phyloP scores from a whole-genome alignment of 2,797 vertebrate genomes.

The Chrosomus eos region DNA sequence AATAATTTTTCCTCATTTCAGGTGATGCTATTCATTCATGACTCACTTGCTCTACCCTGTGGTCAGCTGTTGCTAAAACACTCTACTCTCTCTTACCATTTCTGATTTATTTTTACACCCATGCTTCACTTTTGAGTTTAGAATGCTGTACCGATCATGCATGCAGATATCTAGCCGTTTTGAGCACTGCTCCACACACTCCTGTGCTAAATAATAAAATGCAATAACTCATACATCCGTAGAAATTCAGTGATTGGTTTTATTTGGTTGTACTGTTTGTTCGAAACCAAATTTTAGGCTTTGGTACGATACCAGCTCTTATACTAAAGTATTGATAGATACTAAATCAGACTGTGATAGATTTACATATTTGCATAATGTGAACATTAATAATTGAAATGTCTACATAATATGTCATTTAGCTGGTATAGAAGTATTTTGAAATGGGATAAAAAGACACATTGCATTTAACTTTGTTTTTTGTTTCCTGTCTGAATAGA shows the following conservation, averaged over 20 bases:
- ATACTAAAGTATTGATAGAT: not conserved
- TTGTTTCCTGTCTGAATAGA: not conserved
- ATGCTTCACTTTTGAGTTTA: slow-evolving; percentile 56
- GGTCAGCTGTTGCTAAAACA: slow-evolving; percentile 58
- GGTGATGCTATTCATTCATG: slow-evolving; percentile 51
- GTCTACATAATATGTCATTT: not conserved
- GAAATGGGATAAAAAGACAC: not conserved
- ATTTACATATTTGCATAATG: not conserved
- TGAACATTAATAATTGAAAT: not conserved
- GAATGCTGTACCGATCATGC: slow-evolving; percentile 45
- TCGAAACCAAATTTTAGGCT: not conserved
- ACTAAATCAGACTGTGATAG: not conserved
- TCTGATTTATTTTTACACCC: slow-evolving; percentile 40
- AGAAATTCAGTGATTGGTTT: not conserved
- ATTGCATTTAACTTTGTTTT: not conserved
- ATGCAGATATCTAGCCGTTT: slow-evolving; percentile 45
- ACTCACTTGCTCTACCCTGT: slow-evolving; percentile 50
- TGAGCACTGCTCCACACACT: slow-evolving; percentile 37
- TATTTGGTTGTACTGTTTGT: not conserved
- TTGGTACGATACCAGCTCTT: not conserved
- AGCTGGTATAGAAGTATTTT: not conserved
- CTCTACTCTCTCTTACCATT: slow-evolving; percentile 31
- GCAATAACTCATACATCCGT: slow-evolving; percentile 12
- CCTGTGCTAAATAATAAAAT: slow-evolving; percentile 40
- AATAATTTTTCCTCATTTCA: slow-evolving; percentile 53